Conservation (phyloP, 1,140 invertebrate genomes). For the Tetramorium alpestre region DNA sequence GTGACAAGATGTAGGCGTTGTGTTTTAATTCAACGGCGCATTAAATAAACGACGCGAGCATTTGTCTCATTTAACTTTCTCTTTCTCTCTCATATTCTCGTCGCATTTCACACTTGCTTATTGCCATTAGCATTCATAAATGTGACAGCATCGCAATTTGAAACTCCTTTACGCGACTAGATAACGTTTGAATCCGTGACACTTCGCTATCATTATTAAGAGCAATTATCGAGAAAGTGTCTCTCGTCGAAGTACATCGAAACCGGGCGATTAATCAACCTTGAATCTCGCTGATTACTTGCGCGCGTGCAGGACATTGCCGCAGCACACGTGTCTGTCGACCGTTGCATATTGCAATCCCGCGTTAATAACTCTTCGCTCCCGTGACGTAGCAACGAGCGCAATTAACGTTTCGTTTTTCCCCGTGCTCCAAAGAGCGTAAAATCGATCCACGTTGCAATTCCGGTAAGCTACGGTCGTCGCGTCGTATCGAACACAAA, state of each 20-base stretch:
- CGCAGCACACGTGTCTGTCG: background rate
- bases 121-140: background rate
- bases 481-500: background rate
- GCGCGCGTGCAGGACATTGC: slow-evolving; percentile 27
- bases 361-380: slow-evolving; percentile 44
- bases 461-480: background rate
- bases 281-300: slow-evolving; percentile 43
- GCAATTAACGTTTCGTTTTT: slow-evolving; percentile 51
- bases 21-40: slow-evolving; percentile 33
- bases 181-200: background rate
- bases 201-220: slow-evolving; percentile 24
- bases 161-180: background rate
- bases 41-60: slow-evolving; percentile 10
- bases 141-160: background rate
- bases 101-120: background rate
- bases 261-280: slow-evolving; percentile 39
- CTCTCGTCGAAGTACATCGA: slow-evolving; percentile 6
- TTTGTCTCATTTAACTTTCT: slow-evolving; percentile 21
- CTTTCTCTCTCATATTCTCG: background rate
- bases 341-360: slow-evolving; percentile 23
- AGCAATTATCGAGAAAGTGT: slow-evolving; percentile 50
- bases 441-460: slow-evolving; percentile 22
- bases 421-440: slow-evolving; percentile 3
- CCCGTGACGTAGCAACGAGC: slow-evolving; percentile 29
- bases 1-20: slow-evolving; percentile 8